phyloP scores from a whole-genome alignment of 2,888 invertebrate genomes.

The Dynastes tityus region DNA sequence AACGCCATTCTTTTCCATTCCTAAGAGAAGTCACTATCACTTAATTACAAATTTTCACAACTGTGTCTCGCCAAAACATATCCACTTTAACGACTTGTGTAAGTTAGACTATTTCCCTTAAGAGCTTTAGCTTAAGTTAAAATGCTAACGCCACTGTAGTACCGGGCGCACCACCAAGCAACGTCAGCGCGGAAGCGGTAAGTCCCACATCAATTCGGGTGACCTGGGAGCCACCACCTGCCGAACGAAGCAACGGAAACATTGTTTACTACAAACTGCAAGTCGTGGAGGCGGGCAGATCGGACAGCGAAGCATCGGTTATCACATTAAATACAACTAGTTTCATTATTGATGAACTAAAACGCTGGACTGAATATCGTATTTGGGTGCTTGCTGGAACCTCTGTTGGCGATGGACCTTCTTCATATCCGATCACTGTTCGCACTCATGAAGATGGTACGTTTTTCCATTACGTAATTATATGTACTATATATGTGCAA shows the following conservation, averaged over 20 bases:
- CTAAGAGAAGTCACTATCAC: background rate
- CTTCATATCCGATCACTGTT: slow-evolving; percentile 92
- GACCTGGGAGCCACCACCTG: slow-evolving; percentile 94
- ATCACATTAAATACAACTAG: slow-evolving; percentile 86
- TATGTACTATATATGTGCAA: slow-evolving; percentile 4
- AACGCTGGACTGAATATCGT: slow-evolving; percentile 96
- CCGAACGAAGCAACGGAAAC: slow-evolving; percentile 91
- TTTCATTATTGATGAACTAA: slow-evolving; percentile 90
- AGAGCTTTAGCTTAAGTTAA: slow-evolving; percentile 65
- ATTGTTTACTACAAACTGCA: slow-evolving; percentile 96
- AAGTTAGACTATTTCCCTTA: slow-evolving; percentile 55
- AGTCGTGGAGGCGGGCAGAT: slow-evolving; percentile 88
- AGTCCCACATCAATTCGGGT: slow-evolving; percentile 93
- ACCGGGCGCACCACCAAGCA: slow-evolving; percentile 96
- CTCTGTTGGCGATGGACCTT: slow-evolving; percentile 95
- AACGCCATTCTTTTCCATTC: slow-evolving; percentile 1
- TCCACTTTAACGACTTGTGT: slow-evolving; percentile 59
- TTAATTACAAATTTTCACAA: slow-evolving; percentile 20
- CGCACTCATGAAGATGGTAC: slow-evolving; percentile 99
- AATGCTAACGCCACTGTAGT: slow-evolving; percentile 76
- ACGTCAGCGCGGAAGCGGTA: slow-evolving; percentile 90
- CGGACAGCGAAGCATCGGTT: slow-evolving; percentile 88
- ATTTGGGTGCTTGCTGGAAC: slow-evolving; percentile 98
- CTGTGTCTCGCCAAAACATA: slow-evolving; percentile 57
- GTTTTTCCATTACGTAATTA: slow-evolving; percentile 69